These are phyloP conservation scores for Coregonus suidteri DNA, from an alignment of 2,797 vertebrate species.

Conservation along the genomic window DNA sequence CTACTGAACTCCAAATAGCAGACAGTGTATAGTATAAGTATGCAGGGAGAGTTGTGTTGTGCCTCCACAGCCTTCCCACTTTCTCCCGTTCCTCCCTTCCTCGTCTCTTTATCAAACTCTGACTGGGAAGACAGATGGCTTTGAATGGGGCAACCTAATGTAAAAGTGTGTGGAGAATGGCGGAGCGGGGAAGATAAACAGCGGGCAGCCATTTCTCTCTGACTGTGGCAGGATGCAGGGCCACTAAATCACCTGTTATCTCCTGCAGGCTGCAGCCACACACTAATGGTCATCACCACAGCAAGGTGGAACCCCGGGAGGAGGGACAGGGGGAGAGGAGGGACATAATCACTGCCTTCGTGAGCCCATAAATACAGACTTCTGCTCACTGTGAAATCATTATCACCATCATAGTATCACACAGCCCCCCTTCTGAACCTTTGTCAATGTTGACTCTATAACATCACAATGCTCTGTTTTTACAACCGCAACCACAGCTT, in stretches of 20 bases:
- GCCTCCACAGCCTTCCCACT: conserved; percentile 38
- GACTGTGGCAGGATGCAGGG: conserved; percentile 63
- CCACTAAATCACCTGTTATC: conserved; percentile 82
- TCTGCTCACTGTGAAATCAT: too few relatives aligned
- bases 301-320: conserved; percentile 57
- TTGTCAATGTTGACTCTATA: background rate
- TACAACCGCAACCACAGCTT: too few relatives aligned
- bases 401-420: conserved; percentile 35
- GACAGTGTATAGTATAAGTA: conserved; percentile 40
- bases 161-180: conserved; percentile 78
- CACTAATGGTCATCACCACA: conserved; percentile 80
- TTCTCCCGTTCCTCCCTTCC: conserved; percentile 37
- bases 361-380: too few relatives aligned
- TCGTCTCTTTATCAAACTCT: conserved; percentile 70
- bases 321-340: background rate
- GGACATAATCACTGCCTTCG: too few relatives aligned
- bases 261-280: conserved; percentile 74
- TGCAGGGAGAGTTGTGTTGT: conserved; percentile 51
- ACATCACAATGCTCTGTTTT: conserved; percentile 28
- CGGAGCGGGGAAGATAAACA: conserved; percentile 72
- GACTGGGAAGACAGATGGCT: conserved; percentile 78
- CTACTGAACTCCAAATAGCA: background rate
- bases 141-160: conserved; percentile 71
- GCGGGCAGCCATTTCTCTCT: conserved; percentile 69
- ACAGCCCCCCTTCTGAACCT: conserved; percentile 34